Percentiles rank a stretch among this genome's conserved stretches.
phyloP scores from a whole-genome alignment of 1,140 invertebrate genomes.

The Scylla paramamosain region DNA sequence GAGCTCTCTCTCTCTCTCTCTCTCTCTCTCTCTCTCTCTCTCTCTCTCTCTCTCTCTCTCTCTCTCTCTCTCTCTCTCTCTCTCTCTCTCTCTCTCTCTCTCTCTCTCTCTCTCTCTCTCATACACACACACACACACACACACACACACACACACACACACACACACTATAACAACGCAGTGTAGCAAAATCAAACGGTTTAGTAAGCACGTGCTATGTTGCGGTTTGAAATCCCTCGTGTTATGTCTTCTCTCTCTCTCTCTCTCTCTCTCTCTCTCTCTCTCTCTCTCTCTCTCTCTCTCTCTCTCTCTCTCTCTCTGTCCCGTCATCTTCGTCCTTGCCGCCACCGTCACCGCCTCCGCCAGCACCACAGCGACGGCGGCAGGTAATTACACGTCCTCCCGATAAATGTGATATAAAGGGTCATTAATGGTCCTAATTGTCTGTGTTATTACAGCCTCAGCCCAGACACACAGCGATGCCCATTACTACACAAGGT shows the following conservation, averaged over 20 bases:
- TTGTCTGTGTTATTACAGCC: neutral
- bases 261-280: neutral
- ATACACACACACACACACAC: no score
- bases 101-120: neutral
- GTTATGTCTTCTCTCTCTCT: neutral
- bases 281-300: neutral
- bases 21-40: slow-evolving; percentile 3
- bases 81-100: slow-evolving; percentile 5
- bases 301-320: neutral
- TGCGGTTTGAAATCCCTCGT: no score
- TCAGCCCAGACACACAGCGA: neutral
- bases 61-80: slow-evolving; percentile 3
- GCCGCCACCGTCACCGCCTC: neutral
- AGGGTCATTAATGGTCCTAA: neutral
- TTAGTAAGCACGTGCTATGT: no score
- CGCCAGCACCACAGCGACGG: neutral
- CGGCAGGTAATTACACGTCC: neutral
- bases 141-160: no score
- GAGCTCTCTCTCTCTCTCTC: neutral
- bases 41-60: slow-evolving; percentile 3
- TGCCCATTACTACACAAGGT: neutral
- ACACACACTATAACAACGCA: no score
- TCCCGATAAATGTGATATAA: neutral
- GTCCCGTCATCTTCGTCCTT: neutral
- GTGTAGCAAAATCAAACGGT: no score